Evolutionary conservation across 53 echinoderm and acorn worm genomes (phyloP), one percentile per base, ranked within the genome.

Genomic region (Astropecten irregularis): DNA sequence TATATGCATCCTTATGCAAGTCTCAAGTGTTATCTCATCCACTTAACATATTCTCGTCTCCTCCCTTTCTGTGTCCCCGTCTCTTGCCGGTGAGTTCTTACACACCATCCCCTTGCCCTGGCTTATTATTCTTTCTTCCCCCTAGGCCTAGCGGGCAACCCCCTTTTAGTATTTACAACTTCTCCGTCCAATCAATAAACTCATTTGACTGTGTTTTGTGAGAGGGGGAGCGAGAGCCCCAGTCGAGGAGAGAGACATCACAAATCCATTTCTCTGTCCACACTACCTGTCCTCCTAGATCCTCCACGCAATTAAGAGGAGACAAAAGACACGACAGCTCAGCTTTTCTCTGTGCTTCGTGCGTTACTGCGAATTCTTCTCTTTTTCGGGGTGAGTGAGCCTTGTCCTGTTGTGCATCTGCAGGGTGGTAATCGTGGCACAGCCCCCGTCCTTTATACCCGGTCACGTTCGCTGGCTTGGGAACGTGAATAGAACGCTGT

Each of bases 141-240:
- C n/a, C n/a, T n/a, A n/a, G n/a, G n/a, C n/a, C n/a, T n/a, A n/a
- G n/a, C n/a, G n/a, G n/a, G n/a, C n/a, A n/a, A n/a, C n/a, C n/a
- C 68, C 68, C n/a, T 4, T 51, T 9, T 19, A 25, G 32, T 47
- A 35, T 66, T 66, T 66, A 66, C 40, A 71, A 32, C 71, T 19
- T 18, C 51, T 9, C 19, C 51, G 32, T n/a, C 50, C 33, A 51
- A 71, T 71, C 71, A 71, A 71, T 71, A 71, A 71, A 32, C 50
- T 71, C 33, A 32, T 71, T 71, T 34, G 2, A 19, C 36, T 35
- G 35, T 9, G 0, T 25, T 58, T 27, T 10, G 29, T 10, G 58
- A 20, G 13, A 10, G 19, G 37, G 34, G 37, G 9, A 1, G 7
- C 20, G 8, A 35, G 16, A 5, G 4, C 11, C 42, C 42, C 6